Evolutionary conservation across 2,113 vertebrate species (phyloP).

Genomic region (Lepus americanus): DNA sequence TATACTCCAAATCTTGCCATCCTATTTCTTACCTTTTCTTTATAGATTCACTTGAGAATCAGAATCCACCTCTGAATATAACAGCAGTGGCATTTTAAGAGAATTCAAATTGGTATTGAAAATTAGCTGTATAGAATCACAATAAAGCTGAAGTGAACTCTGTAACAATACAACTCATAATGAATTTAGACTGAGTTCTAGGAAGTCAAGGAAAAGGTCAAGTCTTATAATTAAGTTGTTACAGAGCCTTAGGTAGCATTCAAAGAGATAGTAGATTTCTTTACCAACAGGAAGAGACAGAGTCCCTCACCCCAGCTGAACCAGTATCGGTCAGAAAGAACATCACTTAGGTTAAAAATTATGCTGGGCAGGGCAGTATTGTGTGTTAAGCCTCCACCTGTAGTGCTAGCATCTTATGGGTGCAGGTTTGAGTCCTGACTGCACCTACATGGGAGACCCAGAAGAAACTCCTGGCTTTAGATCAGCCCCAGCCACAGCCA

Average conservation of each 20-base stretch:
- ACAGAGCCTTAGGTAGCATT: neutral
- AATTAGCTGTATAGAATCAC: neutral
- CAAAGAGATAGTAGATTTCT: neutral
- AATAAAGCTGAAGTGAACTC: neutral
- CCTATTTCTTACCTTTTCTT: slow-evolving; percentile 27
- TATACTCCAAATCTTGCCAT: neutral
- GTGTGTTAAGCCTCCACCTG: no score
- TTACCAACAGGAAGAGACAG: neutral
- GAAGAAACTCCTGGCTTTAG: no score
- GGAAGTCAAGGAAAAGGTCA: neutral
- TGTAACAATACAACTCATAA: neutral
- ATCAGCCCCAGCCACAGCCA: no score
- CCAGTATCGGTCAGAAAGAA: neutral
- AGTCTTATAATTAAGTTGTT: slow-evolving; percentile 4
- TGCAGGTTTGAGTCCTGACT: no score
- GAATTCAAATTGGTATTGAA: neutral
- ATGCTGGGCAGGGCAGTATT: neutral
- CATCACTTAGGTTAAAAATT: slow-evolving; percentile 37
- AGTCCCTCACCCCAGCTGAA: neutral
- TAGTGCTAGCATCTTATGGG: no score
- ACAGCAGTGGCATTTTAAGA: slow-evolving; percentile 42
- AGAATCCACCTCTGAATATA: slow-evolving; percentile 5
- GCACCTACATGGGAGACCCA: no score
- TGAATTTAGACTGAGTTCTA: slow-evolving; percentile 50
- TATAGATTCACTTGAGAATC: slow-evolving; percentile 32